Evolutionary conservation across 1,140 invertebrate species (phyloP), one percentile per base, ranked within the genome.

Genomic region (Cherax quadricarinatus): DNA sequence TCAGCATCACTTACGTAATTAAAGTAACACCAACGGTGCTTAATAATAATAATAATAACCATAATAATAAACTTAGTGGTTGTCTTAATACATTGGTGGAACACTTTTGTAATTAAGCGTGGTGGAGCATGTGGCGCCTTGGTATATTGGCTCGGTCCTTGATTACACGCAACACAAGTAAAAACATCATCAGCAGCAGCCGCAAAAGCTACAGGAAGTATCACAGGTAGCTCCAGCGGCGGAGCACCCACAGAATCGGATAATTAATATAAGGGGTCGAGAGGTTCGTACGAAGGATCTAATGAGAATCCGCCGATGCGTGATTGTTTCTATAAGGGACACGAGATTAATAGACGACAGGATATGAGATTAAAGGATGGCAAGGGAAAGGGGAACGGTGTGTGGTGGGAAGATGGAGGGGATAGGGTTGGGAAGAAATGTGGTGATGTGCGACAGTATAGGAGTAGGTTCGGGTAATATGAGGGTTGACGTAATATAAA

Each of bases 301-400:
- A 91, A 91, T 91, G 90, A 91, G 90, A 91, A 86, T 48, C 79
- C 90, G 84, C 53, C 84, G 90, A 91, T 91, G 90, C 90, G 90
- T 91, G 84, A 91, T 91, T 91, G 90, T 91, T 91, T 91, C 83
- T 91, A 91, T 91, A 91, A 91, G 90, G 66, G 90, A 91, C 84
- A 86, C 73, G 79, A 91, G 90, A 91, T 91, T 91, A 91, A 91
- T 91, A 81, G 90, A 91, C 75, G 90, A 80, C 83, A 91, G 90
- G 90, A 86, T 91, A 91, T 87, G 83, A 91, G 84, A 91, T 91
- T 91, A 91, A 86, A 86, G 73, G 73, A 16, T 48, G 73, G 18
- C n/a, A 21, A 30, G 41, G 18, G 73, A 24, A 16, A 70, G 41
- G 41, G 18, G 41, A 75, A n/a, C n/a, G 62, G 80, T 53, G 49